Conservation (phyloP, 1,140 invertebrate species). For the Epicauta chinensis region DNA sequence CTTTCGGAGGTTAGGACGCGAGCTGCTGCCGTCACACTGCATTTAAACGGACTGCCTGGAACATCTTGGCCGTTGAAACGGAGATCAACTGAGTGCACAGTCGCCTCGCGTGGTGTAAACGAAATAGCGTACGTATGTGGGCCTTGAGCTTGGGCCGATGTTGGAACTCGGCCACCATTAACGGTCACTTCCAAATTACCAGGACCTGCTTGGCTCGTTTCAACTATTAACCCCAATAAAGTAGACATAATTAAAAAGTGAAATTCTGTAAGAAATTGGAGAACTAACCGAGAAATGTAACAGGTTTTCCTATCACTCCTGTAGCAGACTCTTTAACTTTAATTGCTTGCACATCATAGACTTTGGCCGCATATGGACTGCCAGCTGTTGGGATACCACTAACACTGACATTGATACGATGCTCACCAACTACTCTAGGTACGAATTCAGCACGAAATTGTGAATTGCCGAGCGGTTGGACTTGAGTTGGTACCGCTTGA, state of each 20-base stretch:
- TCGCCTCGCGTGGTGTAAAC: conserved; percentile 87
- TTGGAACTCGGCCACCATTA: conserved; percentile 91
- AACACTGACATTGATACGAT: conserved; percentile 79
- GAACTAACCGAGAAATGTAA: conserved; percentile 86
- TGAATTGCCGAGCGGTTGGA: conserved; percentile 61
- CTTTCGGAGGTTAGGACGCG: conserved; percentile 74
- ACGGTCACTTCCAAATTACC: conserved; percentile 97
- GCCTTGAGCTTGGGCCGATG: conserved; percentile 89
- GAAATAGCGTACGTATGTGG: conserved; percentile 95
- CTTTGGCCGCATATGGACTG: conserved; percentile 89
- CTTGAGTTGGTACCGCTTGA: conserved; percentile 79
- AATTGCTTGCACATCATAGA: conserved; percentile 91
- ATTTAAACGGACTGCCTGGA: conserved; percentile 66
- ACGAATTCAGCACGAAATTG: conserved; percentile 83
- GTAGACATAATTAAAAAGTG: not conserved
- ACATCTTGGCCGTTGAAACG: conserved; percentile 95
- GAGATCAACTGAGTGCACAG: conserved; percentile 86
- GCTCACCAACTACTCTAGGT: conserved; percentile 81
- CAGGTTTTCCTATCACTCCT: conserved; percentile 86
- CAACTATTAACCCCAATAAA: too few species aligned
- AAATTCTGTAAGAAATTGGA: not conserved
- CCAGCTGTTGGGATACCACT: conserved; percentile 71
- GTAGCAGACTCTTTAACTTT: conserved; percentile 86
- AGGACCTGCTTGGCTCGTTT: conserved; percentile 92
- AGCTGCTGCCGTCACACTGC: conserved; percentile 58